phyloP scores from a whole-genome alignment of 23 tunicate species.

The Ascidia mentula region DNA sequence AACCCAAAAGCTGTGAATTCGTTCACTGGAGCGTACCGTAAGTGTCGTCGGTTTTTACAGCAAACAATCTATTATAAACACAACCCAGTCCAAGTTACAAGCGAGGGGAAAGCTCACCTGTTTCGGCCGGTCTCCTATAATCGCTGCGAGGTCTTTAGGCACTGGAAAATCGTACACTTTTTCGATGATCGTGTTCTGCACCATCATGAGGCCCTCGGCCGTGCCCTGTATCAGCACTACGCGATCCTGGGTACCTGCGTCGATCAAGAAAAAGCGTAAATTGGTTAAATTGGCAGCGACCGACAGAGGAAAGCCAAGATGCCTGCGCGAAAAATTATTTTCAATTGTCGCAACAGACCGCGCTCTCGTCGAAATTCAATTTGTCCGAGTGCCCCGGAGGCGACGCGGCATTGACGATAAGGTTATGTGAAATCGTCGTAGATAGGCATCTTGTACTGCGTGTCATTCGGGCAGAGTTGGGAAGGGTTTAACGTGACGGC shows the following conservation, averaged over 20 bases:
- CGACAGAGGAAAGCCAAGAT: neutral
- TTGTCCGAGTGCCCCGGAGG: constrained; percentile 1
- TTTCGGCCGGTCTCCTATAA: constrained; percentile 91
- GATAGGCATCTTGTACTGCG: neutral
- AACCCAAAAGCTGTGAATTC: too few relatives aligned
- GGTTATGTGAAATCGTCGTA: neutral
- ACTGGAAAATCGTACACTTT: constrained; percentile 96
- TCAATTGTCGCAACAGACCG: neutral
- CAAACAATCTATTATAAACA: too few relatives aligned
- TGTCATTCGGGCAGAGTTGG: neutral
- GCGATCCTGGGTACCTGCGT: constrained; percentile 88
- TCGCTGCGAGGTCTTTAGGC: constrained; percentile 86
- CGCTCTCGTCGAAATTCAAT: too few relatives aligned
- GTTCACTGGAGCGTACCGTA: too few relatives aligned
- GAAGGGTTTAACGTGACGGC: neutral
- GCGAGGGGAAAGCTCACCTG: constrained; percentile 82
- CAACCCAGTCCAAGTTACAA: too few relatives aligned
- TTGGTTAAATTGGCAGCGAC: neutral
- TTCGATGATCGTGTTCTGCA: constrained; percentile 78
- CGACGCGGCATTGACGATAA: constrained; percentile 6
- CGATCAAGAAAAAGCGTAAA: too few relatives aligned
- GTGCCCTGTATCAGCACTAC: constrained; percentile 91
- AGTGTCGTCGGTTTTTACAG: too few relatives aligned
- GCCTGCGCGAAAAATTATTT: neutral
- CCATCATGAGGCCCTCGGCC: constrained; percentile 77